Conservation (phyloP, 2,113 vertebrate genomes). For the Esox niger region DNA sequence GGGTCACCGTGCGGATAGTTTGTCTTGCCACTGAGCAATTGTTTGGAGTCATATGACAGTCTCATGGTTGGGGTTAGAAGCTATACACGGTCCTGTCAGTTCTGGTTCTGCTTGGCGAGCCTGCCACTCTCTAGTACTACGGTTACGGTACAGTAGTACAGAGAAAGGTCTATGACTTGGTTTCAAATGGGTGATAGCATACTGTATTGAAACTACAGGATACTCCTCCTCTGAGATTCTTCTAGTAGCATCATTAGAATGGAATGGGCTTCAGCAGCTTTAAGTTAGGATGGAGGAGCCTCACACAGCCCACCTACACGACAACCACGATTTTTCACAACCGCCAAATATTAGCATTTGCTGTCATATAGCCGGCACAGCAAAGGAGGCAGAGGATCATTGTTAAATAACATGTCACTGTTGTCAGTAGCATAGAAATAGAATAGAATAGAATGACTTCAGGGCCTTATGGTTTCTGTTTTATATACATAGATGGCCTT, state of each 20-base stretch:
- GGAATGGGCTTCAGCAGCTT: slow-evolving; percentile 8
- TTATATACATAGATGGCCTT: slow-evolving; percentile 22
- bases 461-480: neutral
- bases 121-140: too few species aligned
- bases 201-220: slow-evolving; percentile 15
- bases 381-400: slow-evolving; percentile 11
- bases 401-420: slow-evolving; percentile 20
- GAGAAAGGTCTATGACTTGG: too few species aligned
- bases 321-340: neutral
- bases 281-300: slow-evolving; percentile 22
- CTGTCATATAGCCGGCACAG: neutral
- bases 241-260: slow-evolving; percentile 23
- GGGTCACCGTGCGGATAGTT: too few species aligned
- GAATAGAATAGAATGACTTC: slow-evolving; percentile 18
- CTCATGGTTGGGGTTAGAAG: too few species aligned
- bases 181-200: slow-evolving; percentile 28
- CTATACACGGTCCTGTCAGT: too few species aligned
- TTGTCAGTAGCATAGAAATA: slow-evolving; percentile 30
- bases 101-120: too few species aligned
- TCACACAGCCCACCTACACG: slow-evolving; percentile 8
- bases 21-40: too few species aligned
- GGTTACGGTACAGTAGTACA: too few species aligned
- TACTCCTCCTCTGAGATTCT: slow-evolving; percentile 13
- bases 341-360: slow-evolving; percentile 12
- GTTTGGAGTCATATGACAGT: too few species aligned